Percentiles rank a stretch among this genome's conserved stretches.
Evolutionary conservation across 1,140 invertebrate genomes (phyloP).

Genomic region (Bombus soroeensis): DNA sequence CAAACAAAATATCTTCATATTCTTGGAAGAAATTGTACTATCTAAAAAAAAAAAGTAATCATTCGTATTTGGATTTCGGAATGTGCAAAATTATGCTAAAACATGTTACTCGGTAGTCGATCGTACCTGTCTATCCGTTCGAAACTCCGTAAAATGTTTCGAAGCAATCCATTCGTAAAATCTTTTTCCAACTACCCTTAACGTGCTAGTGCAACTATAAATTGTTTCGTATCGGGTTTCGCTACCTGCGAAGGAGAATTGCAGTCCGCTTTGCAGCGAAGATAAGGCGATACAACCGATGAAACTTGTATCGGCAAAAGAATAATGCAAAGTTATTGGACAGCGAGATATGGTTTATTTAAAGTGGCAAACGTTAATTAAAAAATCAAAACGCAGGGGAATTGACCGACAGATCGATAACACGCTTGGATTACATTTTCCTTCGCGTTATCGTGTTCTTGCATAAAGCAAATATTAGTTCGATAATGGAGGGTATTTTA

Average conservation of each 20-base stretch:
- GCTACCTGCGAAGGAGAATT: neutral
- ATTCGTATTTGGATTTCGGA: neutral
- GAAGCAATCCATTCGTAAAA: slow-evolving; percentile 14
- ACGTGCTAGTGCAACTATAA: slow-evolving; percentile 12
- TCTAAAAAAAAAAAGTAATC: neutral
- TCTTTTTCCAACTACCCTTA: neutral
- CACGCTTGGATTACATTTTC: neutral
- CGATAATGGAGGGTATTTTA: neutral
- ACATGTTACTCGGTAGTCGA: too few relatives aligned
- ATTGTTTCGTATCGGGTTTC: slow-evolving; percentile 23
- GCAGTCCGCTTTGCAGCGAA: neutral
- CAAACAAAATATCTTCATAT: neutral
- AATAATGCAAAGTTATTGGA: neutral
- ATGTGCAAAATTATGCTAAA: neutral
- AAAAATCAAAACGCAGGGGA: too few relatives aligned
- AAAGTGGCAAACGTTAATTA: neutral
- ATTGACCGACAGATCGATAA: neutral
- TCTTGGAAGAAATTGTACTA: neutral
- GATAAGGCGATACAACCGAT: slow-evolving; percentile 32
- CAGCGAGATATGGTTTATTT: neutral
- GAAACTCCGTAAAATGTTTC: neutral
- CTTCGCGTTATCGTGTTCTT: neutral
- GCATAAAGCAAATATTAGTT: neutral
- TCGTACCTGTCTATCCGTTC: neutral
- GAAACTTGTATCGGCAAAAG: neutral